phyloP scores from a whole-genome alignment of 2,888 invertebrate genomes.

The Drosophila paranaensis region DNA sequence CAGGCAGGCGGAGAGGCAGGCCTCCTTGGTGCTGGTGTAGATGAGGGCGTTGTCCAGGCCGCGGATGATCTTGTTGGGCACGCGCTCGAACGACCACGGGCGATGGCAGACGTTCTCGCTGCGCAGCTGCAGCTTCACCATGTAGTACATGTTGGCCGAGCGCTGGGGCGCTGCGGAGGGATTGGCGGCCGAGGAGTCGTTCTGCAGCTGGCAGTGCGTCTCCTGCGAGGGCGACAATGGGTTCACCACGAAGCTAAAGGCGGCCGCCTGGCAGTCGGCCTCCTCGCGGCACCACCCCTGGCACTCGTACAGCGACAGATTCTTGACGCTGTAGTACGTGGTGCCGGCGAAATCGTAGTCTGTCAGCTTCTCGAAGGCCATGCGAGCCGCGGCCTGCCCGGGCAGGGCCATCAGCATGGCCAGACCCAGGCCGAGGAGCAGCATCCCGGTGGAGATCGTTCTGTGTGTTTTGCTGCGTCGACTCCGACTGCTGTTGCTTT shows the following conservation, averaged over 20 bases:
- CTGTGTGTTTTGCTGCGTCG: conserved; percentile 30
- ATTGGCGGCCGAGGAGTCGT: conserved; percentile 96
- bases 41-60: conserved; percentile 96
- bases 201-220: conserved; percentile 95
- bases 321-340: conserved; percentile 96
- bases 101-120: conserved; percentile 96
- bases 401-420: conserved; percentile 54
- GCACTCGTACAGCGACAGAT: conserved; percentile 96
- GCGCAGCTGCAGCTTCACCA: conserved; percentile 94
- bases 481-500: conserved; percentile 26
- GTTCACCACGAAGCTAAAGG: conserved; percentile 96
- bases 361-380: conserved; percentile 96
- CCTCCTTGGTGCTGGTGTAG: conserved; percentile 97
- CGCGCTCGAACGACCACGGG: conserved; percentile 97
- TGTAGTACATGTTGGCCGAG: conserved; percentile 96
- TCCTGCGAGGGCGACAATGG: conserved; percentile 96
- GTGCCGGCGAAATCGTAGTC: conserved; percentile 96
- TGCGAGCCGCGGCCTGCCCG: conserved; percentile 87
- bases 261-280: conserved; percentile 95
- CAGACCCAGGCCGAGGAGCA: conserved; percentile 36
- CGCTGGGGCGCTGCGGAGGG: conserved; percentile 93
- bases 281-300: conserved; percentile 98
- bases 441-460: conserved; percentile 35
- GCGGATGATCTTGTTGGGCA: conserved; percentile 95
- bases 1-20: conserved; percentile 95